Evolutionary conservation across 2,797 vertebrate genomes (phyloP), one percentile per base, ranked within the genome.

Genomic region (Columba guinea): DNA sequence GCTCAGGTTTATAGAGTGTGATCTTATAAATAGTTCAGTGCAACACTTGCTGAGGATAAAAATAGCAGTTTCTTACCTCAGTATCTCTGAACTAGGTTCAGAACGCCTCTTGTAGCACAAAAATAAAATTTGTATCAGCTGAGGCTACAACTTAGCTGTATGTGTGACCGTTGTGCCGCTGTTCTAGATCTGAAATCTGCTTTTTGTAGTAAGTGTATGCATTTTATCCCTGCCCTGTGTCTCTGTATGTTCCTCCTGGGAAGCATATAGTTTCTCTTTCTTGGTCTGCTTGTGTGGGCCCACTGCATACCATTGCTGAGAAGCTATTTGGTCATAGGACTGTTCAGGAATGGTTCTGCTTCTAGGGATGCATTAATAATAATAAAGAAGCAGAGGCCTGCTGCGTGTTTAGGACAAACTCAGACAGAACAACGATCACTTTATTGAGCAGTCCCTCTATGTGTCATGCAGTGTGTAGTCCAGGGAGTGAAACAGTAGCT

Each of bases 131-230:
- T 28, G 0, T 32, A 55, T 39, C 46, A 53, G 37, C 28, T 75
- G 19, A 77, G 17, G 41, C 49, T 80, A 26, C 39, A 46, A 3
- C 23, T 49, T 39, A 17, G 24, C 26, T 60, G 21, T 23, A 18
- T n/a, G 5, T 37, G 16, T 16, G 26, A 52, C 12, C 0, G 0
- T 34, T 69, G 52, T 35, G 37, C 15, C 28, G 3, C 48, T 77
- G 21, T 8, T 75, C 32, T 64, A 67, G 30, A 41, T 37, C 28
- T 70, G 58, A 51, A 80, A 82, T 32, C 21, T 44, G 21, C 5
- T 68, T 94, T 89, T 78, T 76, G 48, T 21, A 39, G 11, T 5
- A 41, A 32, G 11, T 13, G 7, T 37, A 15, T 37, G 13, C 1
- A 2, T 60, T 87, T 85, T 46, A 67, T 35, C n/a, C 15, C 10